A percentile compares a stretch with the other conserved stretches of the same genome.
These are phyloP conservation scores for Coturnix japonica DNA, from an alignment of 2,113 vertebrate species.

Conservation along the genomic window DNA sequence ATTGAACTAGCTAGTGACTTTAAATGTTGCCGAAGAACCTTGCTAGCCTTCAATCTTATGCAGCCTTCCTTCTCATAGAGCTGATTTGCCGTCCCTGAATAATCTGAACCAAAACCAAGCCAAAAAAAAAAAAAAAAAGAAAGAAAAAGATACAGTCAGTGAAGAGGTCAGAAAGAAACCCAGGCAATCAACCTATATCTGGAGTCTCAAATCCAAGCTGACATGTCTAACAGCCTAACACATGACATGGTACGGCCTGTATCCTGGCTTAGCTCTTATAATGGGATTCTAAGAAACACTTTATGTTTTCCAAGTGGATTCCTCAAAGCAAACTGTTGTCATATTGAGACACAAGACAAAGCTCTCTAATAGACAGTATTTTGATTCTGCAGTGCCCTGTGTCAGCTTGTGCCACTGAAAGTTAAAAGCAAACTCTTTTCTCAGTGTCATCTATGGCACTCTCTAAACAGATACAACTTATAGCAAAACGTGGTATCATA, in stretches of 20 bases:
- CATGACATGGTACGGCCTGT: rapidly evolving
- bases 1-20: slow-evolving; percentile 13
- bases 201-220: neutral
- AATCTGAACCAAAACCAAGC: neutral
- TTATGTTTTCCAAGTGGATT: neutral
- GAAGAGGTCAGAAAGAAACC: neutral
- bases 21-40: slow-evolving; percentile 4
- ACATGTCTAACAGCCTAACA: neutral
- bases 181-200: neutral
- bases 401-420: neutral
- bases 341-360: neutral
- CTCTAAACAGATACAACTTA: rapidly evolving
- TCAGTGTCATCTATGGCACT: neutral
- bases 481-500: neutral
- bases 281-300: neutral
- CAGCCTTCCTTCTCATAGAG: neutral
- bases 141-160: neutral
- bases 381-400: neutral
- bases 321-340: neutral
- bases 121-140: neutral
- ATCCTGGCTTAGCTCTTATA: neutral
- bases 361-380: neutral
- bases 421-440: neutral
- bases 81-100: neutral
- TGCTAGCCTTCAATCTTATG: neutral